Percentiles rank a stretch among this genome's conserved stretches.
Conservation (phyloP, 2,113 vertebrate species). For the Pleuronectes platessa region DNA sequence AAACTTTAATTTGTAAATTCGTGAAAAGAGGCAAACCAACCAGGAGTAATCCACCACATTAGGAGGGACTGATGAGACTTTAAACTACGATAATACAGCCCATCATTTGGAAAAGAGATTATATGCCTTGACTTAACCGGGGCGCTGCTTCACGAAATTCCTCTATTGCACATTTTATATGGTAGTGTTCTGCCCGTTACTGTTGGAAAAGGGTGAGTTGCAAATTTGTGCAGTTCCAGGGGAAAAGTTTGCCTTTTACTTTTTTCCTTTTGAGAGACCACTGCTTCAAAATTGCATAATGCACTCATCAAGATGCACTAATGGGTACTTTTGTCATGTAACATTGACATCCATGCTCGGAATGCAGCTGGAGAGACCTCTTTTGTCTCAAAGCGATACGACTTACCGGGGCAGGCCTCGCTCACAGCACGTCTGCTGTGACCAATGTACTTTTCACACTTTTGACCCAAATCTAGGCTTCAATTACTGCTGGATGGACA, state of each 20-base stretch:
- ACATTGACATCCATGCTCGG: slow-evolving; percentile 85
- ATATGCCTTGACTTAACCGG: slow-evolving; percentile 76
- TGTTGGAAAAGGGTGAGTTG: slow-evolving; percentile 88
- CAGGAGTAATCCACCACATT: slow-evolving; percentile 79
- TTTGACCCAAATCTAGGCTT: slow-evolving; percentile 83
- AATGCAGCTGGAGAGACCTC: slow-evolving; percentile 84
- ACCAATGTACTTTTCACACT: slow-evolving; percentile 83
- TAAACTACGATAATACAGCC: slow-evolving; percentile 76
- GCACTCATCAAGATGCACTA: slow-evolving; percentile 91
- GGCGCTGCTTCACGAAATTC: slow-evolving; percentile 79
- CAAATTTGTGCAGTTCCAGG: slow-evolving; percentile 87
- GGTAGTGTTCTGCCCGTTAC: slow-evolving; percentile 86
- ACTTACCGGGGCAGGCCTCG: slow-evolving; percentile 83
- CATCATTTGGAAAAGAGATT: slow-evolving; percentile 81
- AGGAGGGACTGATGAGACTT: slow-evolving; percentile 80
- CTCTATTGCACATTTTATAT: slow-evolving; percentile 92
- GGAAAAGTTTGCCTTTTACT: slow-evolving; percentile 84
- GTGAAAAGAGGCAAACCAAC: slow-evolving; percentile 74
- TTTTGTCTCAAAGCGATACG: slow-evolving; percentile 83
- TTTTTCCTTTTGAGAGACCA: slow-evolving; percentile 84
- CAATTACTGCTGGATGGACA: slow-evolving; percentile 79
- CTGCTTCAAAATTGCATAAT: slow-evolving; percentile 87
- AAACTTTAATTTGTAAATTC: slow-evolving; percentile 91
- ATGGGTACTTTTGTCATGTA: slow-evolving; percentile 89
- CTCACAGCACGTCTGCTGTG: slow-evolving; percentile 85